Conservation (phyloP, 2,888 invertebrate genomes). For the Ischnus inquisitorius region DNA sequence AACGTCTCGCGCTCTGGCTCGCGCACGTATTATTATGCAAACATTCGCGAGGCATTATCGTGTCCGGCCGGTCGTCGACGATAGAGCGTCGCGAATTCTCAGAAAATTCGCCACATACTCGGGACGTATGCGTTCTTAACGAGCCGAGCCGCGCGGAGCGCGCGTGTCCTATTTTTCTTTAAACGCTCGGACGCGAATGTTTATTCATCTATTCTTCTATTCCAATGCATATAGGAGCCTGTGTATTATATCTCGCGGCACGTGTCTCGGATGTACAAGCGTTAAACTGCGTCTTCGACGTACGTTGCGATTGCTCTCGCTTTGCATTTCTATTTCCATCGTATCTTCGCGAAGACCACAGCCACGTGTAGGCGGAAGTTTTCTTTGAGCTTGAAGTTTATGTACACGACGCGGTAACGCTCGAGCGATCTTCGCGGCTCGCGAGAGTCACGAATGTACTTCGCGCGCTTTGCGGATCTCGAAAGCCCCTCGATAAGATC, state of each 20-base stretch:
- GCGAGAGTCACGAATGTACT: too few relatives aligned
- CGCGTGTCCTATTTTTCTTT: constrained; percentile 13
- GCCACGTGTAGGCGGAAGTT: too few relatives aligned
- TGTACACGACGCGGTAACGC: too few relatives aligned
- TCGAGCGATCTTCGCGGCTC: too few relatives aligned
- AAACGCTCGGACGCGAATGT: background rate
- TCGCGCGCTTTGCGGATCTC: too few relatives aligned
- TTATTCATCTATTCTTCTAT: background rate
- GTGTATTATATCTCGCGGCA: background rate
- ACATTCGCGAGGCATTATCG: constrained; percentile 15
- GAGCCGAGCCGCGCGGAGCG: constrained; percentile 20
- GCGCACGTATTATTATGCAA: constrained; percentile 44
- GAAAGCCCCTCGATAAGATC: too few relatives aligned
- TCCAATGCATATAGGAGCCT: background rate
- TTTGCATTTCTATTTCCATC: too few relatives aligned
- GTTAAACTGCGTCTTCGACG: too few relatives aligned
- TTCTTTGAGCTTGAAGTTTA: too few relatives aligned
- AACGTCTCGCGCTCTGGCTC: constrained; percentile 46
- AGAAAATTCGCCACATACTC: constrained; percentile 42
- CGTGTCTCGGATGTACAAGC: background rate
- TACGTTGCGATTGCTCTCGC: too few relatives aligned
- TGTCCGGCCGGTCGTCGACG: background rate
- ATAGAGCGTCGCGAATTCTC: constrained; percentile 22
- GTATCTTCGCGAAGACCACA: too few relatives aligned
- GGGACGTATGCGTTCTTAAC: constrained; percentile 18